Conservation (phyloP, 2,113 vertebrate species). For the Clarias batrachus region DNA sequence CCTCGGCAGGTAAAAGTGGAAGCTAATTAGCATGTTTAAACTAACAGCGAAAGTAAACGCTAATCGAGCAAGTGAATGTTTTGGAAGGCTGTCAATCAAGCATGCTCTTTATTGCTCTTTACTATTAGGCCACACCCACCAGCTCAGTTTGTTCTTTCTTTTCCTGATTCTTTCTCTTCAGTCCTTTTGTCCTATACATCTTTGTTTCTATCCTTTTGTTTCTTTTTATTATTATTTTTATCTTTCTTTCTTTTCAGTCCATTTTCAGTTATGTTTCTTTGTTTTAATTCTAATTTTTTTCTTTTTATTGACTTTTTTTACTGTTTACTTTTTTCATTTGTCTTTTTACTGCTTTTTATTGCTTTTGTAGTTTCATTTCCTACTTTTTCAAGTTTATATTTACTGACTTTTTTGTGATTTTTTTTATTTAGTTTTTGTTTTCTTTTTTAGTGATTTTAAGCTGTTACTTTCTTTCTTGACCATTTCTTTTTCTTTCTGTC, state of each 20-base stretch:
- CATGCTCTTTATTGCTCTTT: background rate
- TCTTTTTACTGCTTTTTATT: no score
- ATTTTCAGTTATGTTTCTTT: no score
- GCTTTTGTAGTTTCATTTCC: background rate
- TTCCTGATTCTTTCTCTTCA: background rate
- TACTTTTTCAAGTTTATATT: no score
- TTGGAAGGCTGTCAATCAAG: background rate
- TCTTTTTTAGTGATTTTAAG: background rate
- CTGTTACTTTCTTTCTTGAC: background rate
- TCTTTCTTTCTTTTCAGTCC: background rate
- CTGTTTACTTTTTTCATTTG: no score
- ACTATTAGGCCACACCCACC: background rate
- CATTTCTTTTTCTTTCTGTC: background rate
- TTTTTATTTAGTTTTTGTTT: background rate
- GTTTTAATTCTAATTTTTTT: no score
- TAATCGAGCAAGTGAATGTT: background rate
- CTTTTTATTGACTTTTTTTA: no score
- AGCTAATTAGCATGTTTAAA: background rate
- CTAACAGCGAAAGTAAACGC: background rate
- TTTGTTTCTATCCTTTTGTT: background rate
- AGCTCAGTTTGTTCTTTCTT: background rate
- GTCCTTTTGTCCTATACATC: background rate
- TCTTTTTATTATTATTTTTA: background rate
- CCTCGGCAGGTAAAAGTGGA: background rate
- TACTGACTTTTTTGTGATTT: no score